Base-by-base conservation (phyloP, 30 jellyfish, hydroid and myxozoan species). In the Chrysaora quinquecirrha region DNA sequence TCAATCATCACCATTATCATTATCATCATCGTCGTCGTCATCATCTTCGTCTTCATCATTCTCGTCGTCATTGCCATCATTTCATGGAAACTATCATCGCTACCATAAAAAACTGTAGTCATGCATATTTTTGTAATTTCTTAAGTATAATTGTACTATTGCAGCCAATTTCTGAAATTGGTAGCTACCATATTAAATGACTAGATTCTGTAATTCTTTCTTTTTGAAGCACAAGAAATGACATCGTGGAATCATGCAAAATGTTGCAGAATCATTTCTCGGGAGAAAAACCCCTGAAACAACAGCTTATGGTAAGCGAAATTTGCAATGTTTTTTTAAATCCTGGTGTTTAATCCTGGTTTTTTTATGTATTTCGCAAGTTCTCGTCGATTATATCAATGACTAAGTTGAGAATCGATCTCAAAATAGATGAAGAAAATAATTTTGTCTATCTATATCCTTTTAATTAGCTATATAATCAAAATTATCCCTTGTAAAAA, bases 181-280 rank as follows among this genome's bases (percentile, higher is more conserved):
- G n/a, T n/a, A n/a, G n/a, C n/a, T n/a, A n/a, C n/a, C n/a, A n/a
- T n/a, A n/a, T n/a, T n/a, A n/a, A n/a, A n/a, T n/a, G n/a, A n/a
- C n/a, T n/a, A n/a, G n/a, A n/a, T n/a, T n/a, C n/a, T 56, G 22
- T n/a, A 34, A 1, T 69, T 32, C 32, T 69, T 68, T 25, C 27
- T 7, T 38, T 31, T 82, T 69, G 4, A 20, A 86, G 98, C 76
- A 76, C 83, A 27, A 83, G 82, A 28, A 79, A 76, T 72, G 98
- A 93, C 76, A 91, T 93, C 35, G 89, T 93, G 70, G 97, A 93
- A 49, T 69, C 97, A 1, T 93, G 98, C 81, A 78, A 86, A 62
- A 80, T 93, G 98, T 58, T 93, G 82, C 96, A 86, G 62, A 78
- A 61, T 1, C 98, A 93, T 83, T 82, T 93, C 43, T 86, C 90